phyloP scores from a whole-genome alignment of 2,888 invertebrate species.

The Eupithecia exiguata region DNA sequence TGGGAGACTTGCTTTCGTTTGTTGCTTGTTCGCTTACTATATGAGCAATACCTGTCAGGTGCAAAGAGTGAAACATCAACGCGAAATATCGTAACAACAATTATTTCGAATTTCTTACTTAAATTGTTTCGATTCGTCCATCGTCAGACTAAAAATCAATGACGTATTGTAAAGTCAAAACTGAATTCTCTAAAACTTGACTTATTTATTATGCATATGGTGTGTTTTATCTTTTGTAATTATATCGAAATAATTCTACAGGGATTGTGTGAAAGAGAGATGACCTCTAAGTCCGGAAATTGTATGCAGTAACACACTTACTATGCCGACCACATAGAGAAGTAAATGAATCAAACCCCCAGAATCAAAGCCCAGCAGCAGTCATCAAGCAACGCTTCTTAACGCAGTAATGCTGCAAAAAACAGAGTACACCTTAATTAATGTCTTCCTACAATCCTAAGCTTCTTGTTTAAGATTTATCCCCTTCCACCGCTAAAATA shows the following conservation, averaged over 20 bases:
- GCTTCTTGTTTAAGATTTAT: constrained; percentile 54
- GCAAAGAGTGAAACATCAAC: neutral
- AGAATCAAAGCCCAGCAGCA: constrained; percentile 18
- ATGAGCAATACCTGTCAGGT: neutral
- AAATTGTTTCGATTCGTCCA: neutral
- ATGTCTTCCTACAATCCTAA: constrained; percentile 60
- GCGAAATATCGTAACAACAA: neutral
- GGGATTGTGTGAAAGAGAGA: neutral
- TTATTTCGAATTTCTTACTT: neutral
- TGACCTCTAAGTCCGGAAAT: neutral
- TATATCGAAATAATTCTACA: neutral
- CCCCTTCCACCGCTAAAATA: constrained; percentile 48
- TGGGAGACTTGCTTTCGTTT: neutral
- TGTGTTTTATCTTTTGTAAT: neutral
- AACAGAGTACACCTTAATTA: constrained; percentile 57
- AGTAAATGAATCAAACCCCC: no score
- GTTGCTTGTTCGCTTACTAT: neutral
- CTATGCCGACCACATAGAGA: neutral
- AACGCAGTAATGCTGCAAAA: constrained; percentile 48
- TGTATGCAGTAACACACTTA: neutral
- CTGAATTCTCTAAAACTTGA: neutral
- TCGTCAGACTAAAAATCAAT: neutral
- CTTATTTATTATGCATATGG: neutral
- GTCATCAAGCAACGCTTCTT: constrained; percentile 35
- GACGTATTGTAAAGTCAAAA: neutral